phyloP scores from a whole-genome alignment of 2,113 vertebrate species.

The Meriones unguiculatus region DNA sequence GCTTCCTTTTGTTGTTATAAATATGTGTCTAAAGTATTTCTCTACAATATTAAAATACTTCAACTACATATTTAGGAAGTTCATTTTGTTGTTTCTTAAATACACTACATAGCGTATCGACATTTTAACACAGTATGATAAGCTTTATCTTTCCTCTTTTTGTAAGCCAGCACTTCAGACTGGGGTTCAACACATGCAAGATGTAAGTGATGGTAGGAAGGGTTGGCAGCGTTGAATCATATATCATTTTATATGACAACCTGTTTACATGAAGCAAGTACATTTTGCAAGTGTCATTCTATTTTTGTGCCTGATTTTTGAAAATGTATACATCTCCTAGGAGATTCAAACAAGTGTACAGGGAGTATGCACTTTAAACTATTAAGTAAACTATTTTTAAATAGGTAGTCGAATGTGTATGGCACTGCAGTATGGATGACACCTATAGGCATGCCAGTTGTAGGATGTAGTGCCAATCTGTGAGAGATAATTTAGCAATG shows the following conservation, averaged over 20 bases:
- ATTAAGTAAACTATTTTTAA: slow-evolving; percentile 71
- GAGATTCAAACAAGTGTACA: slow-evolving; percentile 60
- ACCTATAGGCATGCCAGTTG: slow-evolving; percentile 70
- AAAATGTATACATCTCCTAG: neutral
- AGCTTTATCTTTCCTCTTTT: neutral
- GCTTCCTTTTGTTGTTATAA: neutral
- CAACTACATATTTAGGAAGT: neutral
- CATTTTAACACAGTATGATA: neutral
- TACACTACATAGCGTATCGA: neutral
- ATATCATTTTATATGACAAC: neutral
- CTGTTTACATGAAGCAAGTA: neutral
- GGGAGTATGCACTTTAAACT: slow-evolving; percentile 48
- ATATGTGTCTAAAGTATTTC: neutral
- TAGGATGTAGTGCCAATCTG: slow-evolving; percentile 73
- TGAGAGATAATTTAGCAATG: slow-evolving; percentile 81
- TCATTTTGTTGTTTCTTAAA: neutral
- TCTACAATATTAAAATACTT: neutral
- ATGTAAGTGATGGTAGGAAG: neutral
- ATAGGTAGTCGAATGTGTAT: slow-evolving; percentile 66
- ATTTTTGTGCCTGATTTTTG: neutral
- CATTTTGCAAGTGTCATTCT: slow-evolving; percentile 5
- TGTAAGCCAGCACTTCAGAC: neutral
- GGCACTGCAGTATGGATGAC: slow-evolving; percentile 63
- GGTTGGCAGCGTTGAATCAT: neutral
- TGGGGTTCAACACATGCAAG: neutral